Conservation (phyloP, 1,140 invertebrate genomes). For the Solenopsis fugax region DNA sequence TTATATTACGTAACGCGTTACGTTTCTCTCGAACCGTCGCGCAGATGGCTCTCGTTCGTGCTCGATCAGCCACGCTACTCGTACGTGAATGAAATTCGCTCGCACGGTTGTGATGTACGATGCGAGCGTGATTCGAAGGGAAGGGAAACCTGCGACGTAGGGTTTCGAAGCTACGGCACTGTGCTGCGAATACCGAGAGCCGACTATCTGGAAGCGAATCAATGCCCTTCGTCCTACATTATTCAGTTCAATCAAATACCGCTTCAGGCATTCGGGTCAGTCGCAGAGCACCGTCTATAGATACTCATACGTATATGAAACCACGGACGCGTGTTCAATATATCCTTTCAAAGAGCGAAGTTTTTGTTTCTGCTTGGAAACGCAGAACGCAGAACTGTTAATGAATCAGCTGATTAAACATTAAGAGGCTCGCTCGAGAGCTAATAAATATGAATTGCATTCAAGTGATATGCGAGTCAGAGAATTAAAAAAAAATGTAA, state of each 20-base stretch:
- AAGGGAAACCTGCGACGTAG: conserved; percentile 31
- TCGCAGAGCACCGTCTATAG: conserved; percentile 49
- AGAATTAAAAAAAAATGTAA: neutral
- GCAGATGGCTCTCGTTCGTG: conserved; percentile 9
- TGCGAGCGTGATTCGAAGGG: conserved; percentile 35
- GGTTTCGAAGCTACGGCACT: conserved; percentile 23
- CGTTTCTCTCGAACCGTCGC: conserved; percentile 6
- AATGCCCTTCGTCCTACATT: conserved; percentile 82
- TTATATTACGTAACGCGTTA: conserved; percentile 25
- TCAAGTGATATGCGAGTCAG: neutral
- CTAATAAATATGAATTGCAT: neutral
- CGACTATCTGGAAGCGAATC: conserved; percentile 77
- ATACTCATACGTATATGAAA: conserved; percentile 13
- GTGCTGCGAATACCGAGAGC: conserved; percentile 70
- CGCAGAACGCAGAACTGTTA: neutral
- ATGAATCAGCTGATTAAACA: neutral
- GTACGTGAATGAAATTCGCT: conserved; percentile 41
- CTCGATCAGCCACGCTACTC: neutral
- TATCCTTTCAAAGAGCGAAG: neutral
- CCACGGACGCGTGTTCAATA: neutral
- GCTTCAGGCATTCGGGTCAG: conserved; percentile 79
- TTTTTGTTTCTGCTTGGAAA: conserved; percentile 1
- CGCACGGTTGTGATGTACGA: conserved; percentile 14
- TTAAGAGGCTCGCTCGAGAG: neutral
- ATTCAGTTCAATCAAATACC: conserved; percentile 81